Evolutionary conservation across 2,113 vertebrate genomes (phyloP).

Genomic region (Petrocephalus microphthalmus): DNA sequence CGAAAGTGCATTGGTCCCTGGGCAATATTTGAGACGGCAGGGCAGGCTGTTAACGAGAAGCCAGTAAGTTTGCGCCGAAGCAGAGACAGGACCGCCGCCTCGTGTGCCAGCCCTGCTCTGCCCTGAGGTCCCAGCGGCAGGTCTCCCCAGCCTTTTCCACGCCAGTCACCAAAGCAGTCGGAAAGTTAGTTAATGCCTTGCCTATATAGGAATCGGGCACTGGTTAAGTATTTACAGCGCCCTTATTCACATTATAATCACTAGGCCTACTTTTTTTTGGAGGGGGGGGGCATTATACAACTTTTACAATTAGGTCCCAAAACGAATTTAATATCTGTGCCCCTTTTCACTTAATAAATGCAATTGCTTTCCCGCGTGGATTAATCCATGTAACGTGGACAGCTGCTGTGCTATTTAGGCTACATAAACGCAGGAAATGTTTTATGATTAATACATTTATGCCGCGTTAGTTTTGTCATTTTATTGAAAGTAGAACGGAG

Average conservation of each 20-base stretch:
- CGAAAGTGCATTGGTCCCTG: conserved; percentile 19
- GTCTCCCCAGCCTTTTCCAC: neutral
- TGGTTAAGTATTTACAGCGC: neutral
- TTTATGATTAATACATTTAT: neutral
- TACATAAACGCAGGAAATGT: neutral
- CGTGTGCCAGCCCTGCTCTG: neutral
- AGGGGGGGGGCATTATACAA: neutral
- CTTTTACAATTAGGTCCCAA: neutral
- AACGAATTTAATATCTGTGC: neutral
- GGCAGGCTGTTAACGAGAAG: conserved; percentile 23
- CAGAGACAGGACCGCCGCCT: neutral
- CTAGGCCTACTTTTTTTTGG: neutral
- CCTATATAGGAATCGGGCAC: neutral
- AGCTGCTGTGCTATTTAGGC: neutral
- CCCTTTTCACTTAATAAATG: neutral
- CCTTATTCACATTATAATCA: neutral
- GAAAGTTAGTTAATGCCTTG: neutral
- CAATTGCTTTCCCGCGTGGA: neutral
- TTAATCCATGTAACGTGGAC: neutral
- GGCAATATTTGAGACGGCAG: conserved; percentile 21
- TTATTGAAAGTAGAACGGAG: neutral
- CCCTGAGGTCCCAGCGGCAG: neutral
- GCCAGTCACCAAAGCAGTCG: neutral
- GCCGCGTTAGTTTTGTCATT: neutral
- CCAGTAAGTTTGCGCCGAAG: neutral